Percentiles rank a stretch among this genome's conserved stretches.
Conservation (phyloP, 1,140 invertebrate species). For the Magallana gigas region DNA sequence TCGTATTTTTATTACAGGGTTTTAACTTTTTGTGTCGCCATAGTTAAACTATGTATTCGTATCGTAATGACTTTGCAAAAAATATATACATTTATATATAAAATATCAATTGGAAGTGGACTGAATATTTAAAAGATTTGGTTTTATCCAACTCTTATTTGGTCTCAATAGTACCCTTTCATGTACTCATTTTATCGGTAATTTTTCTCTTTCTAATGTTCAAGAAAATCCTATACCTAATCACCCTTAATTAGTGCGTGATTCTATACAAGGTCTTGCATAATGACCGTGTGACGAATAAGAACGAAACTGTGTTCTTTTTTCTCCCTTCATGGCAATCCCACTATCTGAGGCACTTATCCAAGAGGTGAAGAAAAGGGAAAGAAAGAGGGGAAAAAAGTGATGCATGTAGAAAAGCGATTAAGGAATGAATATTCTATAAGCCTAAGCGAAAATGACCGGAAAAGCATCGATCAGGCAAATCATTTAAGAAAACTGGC, state of each 20-base stretch:
- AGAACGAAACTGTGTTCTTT: not conserved
- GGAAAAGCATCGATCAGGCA: conserved; percentile 1
- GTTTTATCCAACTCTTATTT: no score
- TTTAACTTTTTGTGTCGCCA: not conserved
- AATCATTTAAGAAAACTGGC: conserved; percentile 26
- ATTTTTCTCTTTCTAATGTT: no score
- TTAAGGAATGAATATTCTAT: conserved; percentile 8
- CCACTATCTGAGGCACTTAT: not conserved
- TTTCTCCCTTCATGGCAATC: not conserved
- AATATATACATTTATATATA: not conserved
- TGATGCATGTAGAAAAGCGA: conserved; percentile 2
- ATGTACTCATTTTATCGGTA: no score
- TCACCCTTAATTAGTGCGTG: no score
- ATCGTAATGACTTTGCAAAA: not conserved
- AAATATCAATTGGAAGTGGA: not conserved
- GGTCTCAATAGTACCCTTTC: no score
- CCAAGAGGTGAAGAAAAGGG: no score
- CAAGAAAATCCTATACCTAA: no score
- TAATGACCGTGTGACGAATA: not conserved
- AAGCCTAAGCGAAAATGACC: conserved; percentile 6
- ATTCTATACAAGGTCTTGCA: no score
- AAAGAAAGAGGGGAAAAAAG: not conserved
- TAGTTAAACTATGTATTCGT: not conserved
- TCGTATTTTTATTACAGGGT: not conserved
- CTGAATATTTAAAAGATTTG: no score